Percentiles rank a stretch among this genome's conserved stretches.
Conservation (phyloP, 2,888 invertebrate species). For the Andrena marginata region DNA sequence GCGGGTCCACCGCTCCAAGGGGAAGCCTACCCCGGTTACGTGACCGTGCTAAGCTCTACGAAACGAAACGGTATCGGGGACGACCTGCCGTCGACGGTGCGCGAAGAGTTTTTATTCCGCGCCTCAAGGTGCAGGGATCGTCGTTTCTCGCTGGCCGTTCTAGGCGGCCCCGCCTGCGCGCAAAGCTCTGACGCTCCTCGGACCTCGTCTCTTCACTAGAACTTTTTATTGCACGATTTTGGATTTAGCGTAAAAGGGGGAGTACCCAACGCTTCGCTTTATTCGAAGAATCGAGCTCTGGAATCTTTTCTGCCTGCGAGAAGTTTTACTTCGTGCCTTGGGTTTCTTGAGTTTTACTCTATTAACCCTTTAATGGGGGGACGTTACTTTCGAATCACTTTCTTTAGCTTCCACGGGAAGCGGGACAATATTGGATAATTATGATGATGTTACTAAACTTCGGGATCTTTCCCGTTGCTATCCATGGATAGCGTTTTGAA, state of each 20-base stretch:
- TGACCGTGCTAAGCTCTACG: slow-evolving; percentile 25
- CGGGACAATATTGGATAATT: too few relatives aligned
- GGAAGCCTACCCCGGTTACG: neutral
- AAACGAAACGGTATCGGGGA: slow-evolving; percentile 51
- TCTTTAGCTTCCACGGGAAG: too few relatives aligned
- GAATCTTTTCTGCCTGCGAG: neutral
- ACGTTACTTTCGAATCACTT: too few relatives aligned
- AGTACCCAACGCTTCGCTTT: neutral
- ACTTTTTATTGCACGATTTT: slow-evolving; percentile 56
- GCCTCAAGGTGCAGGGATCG: neutral
- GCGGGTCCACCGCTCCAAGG: neutral
- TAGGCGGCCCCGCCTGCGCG: neutral
- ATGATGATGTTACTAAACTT: too few relatives aligned
- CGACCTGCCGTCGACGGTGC: slow-evolving; percentile 72
- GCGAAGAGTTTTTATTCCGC: slow-evolving; percentile 42
- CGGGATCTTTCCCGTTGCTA: too few relatives aligned
- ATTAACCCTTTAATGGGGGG: too few relatives aligned
- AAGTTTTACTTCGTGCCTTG: neutral
- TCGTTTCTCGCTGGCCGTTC: neutral
- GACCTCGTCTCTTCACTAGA: neutral
- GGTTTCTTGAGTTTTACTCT: too few relatives aligned
- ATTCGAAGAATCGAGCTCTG: slow-evolving; percentile 5
- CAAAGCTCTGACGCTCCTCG: neutral
- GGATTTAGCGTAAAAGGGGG: slow-evolving; percentile 30
- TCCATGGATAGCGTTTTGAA: too few relatives aligned